Evolutionary conservation across 2,797 vertebrate species (phyloP).

Genomic region (Glyptemys insculpta): DNA sequence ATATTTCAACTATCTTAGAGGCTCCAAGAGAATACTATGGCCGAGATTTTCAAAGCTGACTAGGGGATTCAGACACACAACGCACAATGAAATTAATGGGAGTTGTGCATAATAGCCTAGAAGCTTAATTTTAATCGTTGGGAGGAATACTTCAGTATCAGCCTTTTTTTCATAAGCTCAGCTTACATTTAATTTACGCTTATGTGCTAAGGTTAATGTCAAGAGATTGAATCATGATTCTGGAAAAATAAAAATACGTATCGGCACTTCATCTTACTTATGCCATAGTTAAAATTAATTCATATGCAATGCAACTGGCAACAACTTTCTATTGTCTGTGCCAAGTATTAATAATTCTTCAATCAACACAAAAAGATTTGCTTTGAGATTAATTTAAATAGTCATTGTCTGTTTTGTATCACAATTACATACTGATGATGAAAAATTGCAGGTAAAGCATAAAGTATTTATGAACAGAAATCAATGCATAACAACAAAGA

Average conservation of each 20-base stretch:
- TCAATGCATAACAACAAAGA: conserved; percentile 24
- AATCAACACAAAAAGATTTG: too few relatives aligned
- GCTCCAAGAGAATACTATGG: neutral
- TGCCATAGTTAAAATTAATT: neutral
- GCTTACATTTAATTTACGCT: conserved; percentile 47
- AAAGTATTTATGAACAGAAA: neutral
- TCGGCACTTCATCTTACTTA: neutral
- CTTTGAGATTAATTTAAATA: neutral
- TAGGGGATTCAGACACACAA: neutral
- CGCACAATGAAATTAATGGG: neutral
- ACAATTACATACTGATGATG: neutral
- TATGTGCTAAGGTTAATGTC: conserved; percentile 62
- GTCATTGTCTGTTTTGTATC: neutral
- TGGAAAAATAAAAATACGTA: conserved; percentile 51
- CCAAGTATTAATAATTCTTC: too few relatives aligned
- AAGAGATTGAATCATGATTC: conserved; percentile 37
- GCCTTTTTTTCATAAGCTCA: conserved; percentile 31
- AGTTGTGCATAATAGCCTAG: neutral
- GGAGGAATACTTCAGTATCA: conserved; percentile 23
- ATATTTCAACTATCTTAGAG: conserved; percentile 15
- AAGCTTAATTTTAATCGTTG: conserved; percentile 42
- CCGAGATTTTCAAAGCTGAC: neutral
- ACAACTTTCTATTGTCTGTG: neutral
- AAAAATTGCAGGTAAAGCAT: neutral
- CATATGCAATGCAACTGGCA: neutral